A percentile compares a stretch with the other conserved stretches of the same genome.
Evolutionary conservation across 2,888 invertebrate genomes (phyloP).

Genomic region (Carpatolechia fugitivella): DNA sequence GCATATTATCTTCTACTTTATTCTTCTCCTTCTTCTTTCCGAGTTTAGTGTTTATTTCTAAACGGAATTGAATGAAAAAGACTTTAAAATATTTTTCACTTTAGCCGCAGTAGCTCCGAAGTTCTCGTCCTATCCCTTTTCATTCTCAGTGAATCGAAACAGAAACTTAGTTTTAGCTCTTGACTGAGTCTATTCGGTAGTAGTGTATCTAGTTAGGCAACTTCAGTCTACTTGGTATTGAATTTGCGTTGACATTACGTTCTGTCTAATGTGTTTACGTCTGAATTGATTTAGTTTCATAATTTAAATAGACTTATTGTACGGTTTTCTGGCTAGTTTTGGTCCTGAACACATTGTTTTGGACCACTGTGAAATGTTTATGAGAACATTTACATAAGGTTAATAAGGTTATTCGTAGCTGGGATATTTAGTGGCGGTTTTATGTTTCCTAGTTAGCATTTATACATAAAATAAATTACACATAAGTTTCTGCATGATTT

Average conservation of each 20-base stretch:
- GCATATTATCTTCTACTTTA: no score
- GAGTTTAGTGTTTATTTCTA: no score
- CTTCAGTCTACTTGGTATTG: constrained; percentile 15
- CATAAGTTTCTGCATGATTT: not conserved
- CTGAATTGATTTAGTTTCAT: constrained; percentile 12
- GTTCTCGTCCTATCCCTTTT: no score
- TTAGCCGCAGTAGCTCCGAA: no score
- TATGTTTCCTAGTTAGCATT: not conserved
- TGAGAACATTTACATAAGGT: constrained; percentile 13
- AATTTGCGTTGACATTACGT: constrained; percentile 24
- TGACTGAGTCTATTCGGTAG: no score
- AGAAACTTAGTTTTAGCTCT: no score
- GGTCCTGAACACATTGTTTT: not conserved
- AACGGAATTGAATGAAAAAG: no score
- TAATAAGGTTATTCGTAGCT: constrained; percentile 14
- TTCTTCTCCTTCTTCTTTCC: no score
- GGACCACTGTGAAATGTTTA: constrained; percentile 6
- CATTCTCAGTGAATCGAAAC: no score
- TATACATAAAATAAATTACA: constrained; percentile 1
- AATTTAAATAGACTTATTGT: constrained; percentile 1
- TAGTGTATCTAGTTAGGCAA: constrained; percentile 16
- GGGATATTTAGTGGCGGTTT: constrained; percentile 7
- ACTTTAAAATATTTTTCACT: no score
- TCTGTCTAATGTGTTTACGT: constrained; percentile 23
- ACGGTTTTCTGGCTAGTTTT: not conserved